Evolutionary conservation across 2,888 invertebrate genomes (phyloP).

Genomic region (Cryptocephalus moraei): DNA sequence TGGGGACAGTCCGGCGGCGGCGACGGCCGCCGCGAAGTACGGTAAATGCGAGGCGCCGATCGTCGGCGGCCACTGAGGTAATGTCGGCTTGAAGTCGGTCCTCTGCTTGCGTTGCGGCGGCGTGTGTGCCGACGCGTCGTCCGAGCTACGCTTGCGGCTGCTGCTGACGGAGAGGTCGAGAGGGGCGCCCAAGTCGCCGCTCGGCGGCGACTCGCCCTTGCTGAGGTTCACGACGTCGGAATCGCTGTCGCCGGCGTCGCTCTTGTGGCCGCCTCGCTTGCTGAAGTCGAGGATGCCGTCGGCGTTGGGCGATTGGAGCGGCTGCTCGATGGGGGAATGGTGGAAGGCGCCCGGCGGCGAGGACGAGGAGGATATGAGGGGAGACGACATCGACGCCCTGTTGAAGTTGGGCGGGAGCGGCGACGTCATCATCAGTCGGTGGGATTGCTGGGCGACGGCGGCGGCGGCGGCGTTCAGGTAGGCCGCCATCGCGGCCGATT

Average conservation of each 20-base stretch:
- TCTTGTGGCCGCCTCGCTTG: conserved; percentile 41
- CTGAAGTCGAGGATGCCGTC: conserved; percentile 72
- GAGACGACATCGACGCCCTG: conserved; percentile 52
- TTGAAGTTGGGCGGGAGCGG: conserved; percentile 39
- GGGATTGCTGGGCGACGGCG: conserved; percentile 58
- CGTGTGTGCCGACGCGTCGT: conserved; percentile 43
- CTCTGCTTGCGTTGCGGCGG: conserved; percentile 59
- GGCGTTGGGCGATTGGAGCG: conserved; percentile 47
- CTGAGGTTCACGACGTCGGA: conserved; percentile 63
- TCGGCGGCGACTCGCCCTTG: conserved; percentile 50
- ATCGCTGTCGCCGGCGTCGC: conserved; percentile 39
- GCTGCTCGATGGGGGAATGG: conserved; percentile 36
- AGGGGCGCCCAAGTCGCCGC: conserved; percentile 52
- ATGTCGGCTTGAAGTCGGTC: conserved; percentile 58
- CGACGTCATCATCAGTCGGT: conserved; percentile 60
- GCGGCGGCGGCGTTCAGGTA: conserved; percentile 61
- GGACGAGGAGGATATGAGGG: conserved; percentile 60
- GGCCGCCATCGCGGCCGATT: conserved; percentile 74
- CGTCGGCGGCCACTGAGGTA: conserved; percentile 67
- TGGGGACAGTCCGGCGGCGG: conserved; percentile 59
- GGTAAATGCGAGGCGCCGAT: conserved; percentile 66
- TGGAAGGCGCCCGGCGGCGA: conserved; percentile 36
- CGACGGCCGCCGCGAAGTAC: conserved; percentile 70
- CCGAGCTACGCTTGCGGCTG: conserved; percentile 59
- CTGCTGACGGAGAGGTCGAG: conserved; percentile 70